Evolutionary conservation across 1,140 invertebrate species (phyloP).

Genomic region (Dinothrombium tinctorium): DNA sequence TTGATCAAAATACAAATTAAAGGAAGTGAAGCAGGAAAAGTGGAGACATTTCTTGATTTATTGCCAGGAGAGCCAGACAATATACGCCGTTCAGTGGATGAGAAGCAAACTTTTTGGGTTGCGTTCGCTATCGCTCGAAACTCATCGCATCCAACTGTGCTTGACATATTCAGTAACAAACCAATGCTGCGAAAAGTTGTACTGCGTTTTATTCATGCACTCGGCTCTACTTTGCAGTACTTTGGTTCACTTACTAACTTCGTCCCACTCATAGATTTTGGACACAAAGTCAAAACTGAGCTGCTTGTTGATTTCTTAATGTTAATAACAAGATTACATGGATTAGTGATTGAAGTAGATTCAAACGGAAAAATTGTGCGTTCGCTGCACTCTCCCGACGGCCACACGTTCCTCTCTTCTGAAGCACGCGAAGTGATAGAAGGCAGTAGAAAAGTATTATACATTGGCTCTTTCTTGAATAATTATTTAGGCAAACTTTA

Average conservation of each 20-base stretch:
- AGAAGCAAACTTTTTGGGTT: constrained; percentile 37
- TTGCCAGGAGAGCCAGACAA: constrained; percentile 59
- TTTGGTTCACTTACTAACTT: too few relatives aligned
- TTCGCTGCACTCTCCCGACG: constrained; percentile 21
- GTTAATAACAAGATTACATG: constrained; percentile 14
- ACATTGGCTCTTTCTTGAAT: constrained; percentile 40
- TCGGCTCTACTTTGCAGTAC: constrained; percentile 11
- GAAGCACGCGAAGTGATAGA: constrained; percentile 20
- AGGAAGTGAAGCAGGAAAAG: constrained; percentile 39
- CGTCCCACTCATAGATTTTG: too few relatives aligned
- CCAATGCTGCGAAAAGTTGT: constrained; percentile 21
- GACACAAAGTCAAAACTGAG: constrained; percentile 6
- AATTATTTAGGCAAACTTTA: constrained; percentile 35
- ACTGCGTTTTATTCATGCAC: constrained; percentile 16
- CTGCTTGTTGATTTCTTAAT: constrained; percentile 3
- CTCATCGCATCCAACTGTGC: constrained; percentile 15
- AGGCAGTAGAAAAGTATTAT: constrained; percentile 19
- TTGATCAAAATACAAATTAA: constrained; percentile 42
- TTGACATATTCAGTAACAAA: constrained; percentile 19
- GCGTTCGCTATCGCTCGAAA: constrained; percentile 26
- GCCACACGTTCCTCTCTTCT: constrained; percentile 17
- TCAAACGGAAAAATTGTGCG: constrained; percentile 36
- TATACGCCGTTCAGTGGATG: constrained; percentile 31
- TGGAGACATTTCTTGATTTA: constrained; percentile 45
- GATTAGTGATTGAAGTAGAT: constrained; percentile 32